phyloP scores from a whole-genome alignment of 1,140 invertebrate species.

The Pseudomyrmex pallidus region DNA sequence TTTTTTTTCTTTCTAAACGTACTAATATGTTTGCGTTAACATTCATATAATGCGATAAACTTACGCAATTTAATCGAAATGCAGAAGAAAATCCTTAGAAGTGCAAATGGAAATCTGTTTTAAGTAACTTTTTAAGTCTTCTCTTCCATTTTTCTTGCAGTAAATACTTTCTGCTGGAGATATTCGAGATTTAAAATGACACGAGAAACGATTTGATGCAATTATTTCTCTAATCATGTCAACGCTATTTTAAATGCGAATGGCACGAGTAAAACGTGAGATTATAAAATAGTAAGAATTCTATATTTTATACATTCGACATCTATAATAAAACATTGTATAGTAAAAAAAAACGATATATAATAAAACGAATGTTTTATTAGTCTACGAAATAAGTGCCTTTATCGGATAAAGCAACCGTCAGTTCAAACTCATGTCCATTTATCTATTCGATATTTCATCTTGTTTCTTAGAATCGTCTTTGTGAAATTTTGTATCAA shows the following conservation, averaged over 20 bases:
- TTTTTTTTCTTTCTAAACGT: not conserved
- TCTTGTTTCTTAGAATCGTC: no score
- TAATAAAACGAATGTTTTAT: slow-evolving; percentile 1
- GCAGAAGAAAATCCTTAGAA: no score
- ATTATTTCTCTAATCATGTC: slow-evolving; percentile 4
- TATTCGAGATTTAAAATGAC: not conserved
- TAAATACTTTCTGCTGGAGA: no score
- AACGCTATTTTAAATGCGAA: slow-evolving; percentile 3
- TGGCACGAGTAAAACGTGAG: slow-evolving; percentile 13
- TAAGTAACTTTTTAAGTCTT: not conserved
- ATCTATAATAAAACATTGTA: no score
- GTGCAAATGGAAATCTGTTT: not conserved
- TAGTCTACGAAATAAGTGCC: not conserved
- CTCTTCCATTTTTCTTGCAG: not conserved
- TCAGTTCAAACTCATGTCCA: no score
- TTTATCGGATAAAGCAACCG: no score
- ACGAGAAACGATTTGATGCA: not conserved
- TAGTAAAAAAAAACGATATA: not conserved
- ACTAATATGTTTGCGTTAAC: not conserved
- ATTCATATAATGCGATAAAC: no score
- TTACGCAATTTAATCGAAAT: no score
- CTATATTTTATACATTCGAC: not conserved
- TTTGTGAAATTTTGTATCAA: no score
- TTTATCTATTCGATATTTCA: no score
- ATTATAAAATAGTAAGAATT: slow-evolving; percentile 5